Evolutionary conservation across 2,797 vertebrate genomes (phyloP), one percentile per base, ranked within the genome.

Genomic region (Moxostoma hubbsi): DNA sequence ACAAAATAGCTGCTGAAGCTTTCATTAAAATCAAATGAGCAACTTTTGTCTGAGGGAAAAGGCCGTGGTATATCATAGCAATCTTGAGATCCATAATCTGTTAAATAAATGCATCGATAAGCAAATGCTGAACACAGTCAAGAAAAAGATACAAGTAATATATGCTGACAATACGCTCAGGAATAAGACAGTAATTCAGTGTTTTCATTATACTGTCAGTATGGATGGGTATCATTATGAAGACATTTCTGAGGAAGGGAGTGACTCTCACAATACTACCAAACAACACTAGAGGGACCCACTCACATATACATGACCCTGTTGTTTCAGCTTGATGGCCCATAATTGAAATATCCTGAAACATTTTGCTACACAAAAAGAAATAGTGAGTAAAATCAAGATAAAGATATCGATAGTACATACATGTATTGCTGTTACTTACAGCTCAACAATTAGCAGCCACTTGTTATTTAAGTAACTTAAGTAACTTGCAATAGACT

Each of bases 71-170:
- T 95, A 93, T 98, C 97, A 76, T 99, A 99, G 93, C 95, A 98
- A 90, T 99, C 98, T 94, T 98, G 98, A 92, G 96, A 98, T 93
- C 93, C 94, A 86, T 94, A 94, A 93, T 99, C 98, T 99, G 93
- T 78, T 93, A 92, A 85, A 87, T 82, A 78, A 66, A 86, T 61
- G 63, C 78, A 81, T 63, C 82, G 24, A 59, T 51, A 68, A 69
- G 45, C 64, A 16, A 18, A 47, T 24, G 16, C 47, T 51, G 24
- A 4, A 36, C 9, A 61, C 9, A 61, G 6, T n/a, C 16, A 45
- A 75, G 36, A 5, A 9, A 18, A 66, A 4, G 61, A 36, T 36
- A 3, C 36, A 5, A 36, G 36, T 36, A 36, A 36, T 36, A 36
- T 36, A 36, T 36, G 36, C 36, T 36, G 36, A 36, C 36, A 36